These are phyloP conservation scores for Ypsolopha sequella DNA, from an alignment of 2,888 invertebrate species.

Conservation along the genomic window DNA sequence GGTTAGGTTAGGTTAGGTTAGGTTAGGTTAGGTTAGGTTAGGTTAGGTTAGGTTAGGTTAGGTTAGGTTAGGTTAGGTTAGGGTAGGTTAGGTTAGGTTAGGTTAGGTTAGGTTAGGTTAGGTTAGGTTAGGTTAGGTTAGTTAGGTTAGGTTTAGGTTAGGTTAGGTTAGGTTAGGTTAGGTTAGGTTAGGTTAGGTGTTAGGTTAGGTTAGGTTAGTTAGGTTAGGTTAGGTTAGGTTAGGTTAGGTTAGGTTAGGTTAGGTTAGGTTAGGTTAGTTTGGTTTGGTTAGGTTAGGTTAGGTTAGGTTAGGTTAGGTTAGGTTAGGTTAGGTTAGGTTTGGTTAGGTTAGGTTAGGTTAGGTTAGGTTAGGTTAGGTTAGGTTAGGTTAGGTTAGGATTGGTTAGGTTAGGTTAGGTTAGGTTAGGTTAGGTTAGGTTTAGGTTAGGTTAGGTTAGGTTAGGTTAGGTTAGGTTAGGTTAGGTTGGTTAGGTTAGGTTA, in stretches of 20 bases:
- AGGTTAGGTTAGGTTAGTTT: slow-evolving; percentile 11
- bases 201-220: slow-evolving; percentile 3
- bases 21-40: slow-evolving; percentile 10
- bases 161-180: neutral
- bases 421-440: slow-evolving; percentile 2
- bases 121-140: slow-evolving; percentile 7
- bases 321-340: slow-evolving; percentile 1
- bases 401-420: slow-evolving; percentile 10
- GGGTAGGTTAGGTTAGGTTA: neutral
- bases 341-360: slow-evolving; percentile 1
- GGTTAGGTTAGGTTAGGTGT: slow-evolving; percentile 1
- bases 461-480: slow-evolving; percentile 10
- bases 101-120: slow-evolving; percentile 1
- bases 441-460: slow-evolving; percentile 7
- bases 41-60: slow-evolving; percentile 6
- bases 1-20: slow-evolving; percentile 10
- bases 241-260: slow-evolving; percentile 12
- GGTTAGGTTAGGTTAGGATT: slow-evolving; percentile 6
- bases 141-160: neutral
- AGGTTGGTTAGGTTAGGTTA: slow-evolving; percentile 10
- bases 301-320: slow-evolving; percentile 1
- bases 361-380: slow-evolving; percentile 2
- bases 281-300: slow-evolving; percentile 1
- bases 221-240: slow-evolving; percentile 7
- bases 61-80: slow-evolving; percentile 1